Evolutionary conservation across 2,888 invertebrate species (phyloP), one percentile per base, ranked within the genome.

Genomic region (Barypeithes pellucidus): DNA sequence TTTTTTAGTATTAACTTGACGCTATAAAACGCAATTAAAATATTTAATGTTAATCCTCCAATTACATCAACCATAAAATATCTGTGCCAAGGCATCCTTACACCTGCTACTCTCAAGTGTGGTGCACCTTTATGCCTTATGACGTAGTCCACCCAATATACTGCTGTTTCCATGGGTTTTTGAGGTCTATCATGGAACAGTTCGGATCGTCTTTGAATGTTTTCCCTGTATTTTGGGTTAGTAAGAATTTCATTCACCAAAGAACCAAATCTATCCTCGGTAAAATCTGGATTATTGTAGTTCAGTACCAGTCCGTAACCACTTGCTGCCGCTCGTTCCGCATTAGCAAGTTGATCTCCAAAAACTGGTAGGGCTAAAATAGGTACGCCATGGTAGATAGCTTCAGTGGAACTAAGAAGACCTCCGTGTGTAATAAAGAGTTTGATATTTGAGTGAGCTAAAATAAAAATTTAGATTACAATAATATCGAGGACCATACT

Each of bases 351-450:
- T 79, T 89, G 89, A 81, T 89, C 89, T 0, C 84, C 87, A 71
- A 87, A 87, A 14, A 89, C 82, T 0, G 89, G 89, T 57, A 89
- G 85, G 1, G 87, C 88, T n/a, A 89, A 78, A 12, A 88, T 79
- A 0, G 89, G 88, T 18, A 86, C 86, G n/a, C 87, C 88, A 76
- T 87, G 85, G 61, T 87, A 87, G 59, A 88, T 80, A 0, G 87
- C 84, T 75, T 88, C 88, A 0, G 84, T 87, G 12, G 86, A 86
- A 76, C 88, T 87, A 9, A 88, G 78, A 8, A 88, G 75, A 0
- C 88, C 88, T 2, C 88, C 88, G 59, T 88, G 88, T 0, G 87
- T 87, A 8, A 88, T 87, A 69, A 88, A 88, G 0, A 86, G 72
- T 50, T 84, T 84, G 0, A 87, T 82, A 76, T 88, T 88, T 0